Evolutionary conservation across 2,888 invertebrate species (phyloP), one percentile per base, ranked within the genome.

Genomic region (Buathra laborator): DNA sequence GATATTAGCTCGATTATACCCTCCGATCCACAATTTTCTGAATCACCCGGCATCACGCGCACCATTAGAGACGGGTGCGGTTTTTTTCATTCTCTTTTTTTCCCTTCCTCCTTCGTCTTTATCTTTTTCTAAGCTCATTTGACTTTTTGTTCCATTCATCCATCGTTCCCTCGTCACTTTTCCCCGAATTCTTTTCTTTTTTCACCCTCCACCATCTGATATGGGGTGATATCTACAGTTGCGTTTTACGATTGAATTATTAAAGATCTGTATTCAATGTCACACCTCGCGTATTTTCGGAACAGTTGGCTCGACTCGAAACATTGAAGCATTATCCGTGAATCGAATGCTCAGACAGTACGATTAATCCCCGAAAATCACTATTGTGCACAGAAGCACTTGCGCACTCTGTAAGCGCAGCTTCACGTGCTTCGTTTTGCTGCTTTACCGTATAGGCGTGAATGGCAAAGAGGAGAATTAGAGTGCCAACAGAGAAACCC

Each of bases 1-100:
- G 89, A 90, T 92, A 92, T 92, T 92, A 92, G 89, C 87, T 83
- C 88, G 91, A 92, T 92, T 91, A 90, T 90, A 89, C 87, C 82
- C 88, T 86, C 83, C 89, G 89, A 90, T 91, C 87, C 87, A 89
- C 91, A 89, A 92, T 92, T 91, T 91, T 90, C 89, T 88, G 90
- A 90, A 91, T 90, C 89, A 90, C 89, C 75, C 88, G 83, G 87
- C 89, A 90, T 89, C 88, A 88, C 86, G 87, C 86, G 85, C 85
- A 78, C 84, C 88, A 87, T 89, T 88, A 88, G 84, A 84, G 79
- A 80, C 84, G 82, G 67, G 72, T 67, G 67, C 64, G 53, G 24
- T 48, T 43, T 67, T 67, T n/a, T 48, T 59, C 29, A n/a, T 62
- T 32, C 46, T 59, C 64, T 32, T 44, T 81, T 84, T 79, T 67